Evolutionary conservation across 2,888 invertebrate species (phyloP), one percentile per base, ranked within the genome.

Genomic region (Anarsia innoxiella): DNA sequence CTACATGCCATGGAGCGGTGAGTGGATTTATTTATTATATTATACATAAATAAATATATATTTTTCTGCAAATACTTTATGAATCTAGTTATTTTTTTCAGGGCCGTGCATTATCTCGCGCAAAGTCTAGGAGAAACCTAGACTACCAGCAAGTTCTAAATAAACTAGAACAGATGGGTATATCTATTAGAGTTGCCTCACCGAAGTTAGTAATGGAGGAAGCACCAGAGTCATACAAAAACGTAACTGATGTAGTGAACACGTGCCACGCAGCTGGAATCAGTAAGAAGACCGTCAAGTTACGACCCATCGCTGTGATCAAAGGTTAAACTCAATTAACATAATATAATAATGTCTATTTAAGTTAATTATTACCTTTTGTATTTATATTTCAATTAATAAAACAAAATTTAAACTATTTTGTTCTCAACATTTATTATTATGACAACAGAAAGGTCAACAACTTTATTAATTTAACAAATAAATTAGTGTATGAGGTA

Each of bases 151-250:
- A 94, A 36, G 99, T 99, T 1, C 78, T 99, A 29, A 86, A 88
- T 9, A 94, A 93, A 66, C 76, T 99, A 43, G 91, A 95, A 47
- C 84, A 88, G 34, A 88, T 91, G 82, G 97, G 97, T 15, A 97
- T 97, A 55, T 93, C 96, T 1, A 99, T 99, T 48, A 88, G 99
- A 63, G 97, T 99, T 0, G 99, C 99, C 5, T 99, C 99, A 8
- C 99, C 99, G 0, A 99, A 99, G 78, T 83, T 99, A 41, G 98
- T 99, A 1, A 99, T 99, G 99, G 99, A 99, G 83, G 99, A 99
- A 86, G 96, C 99, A 2, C 99, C 99, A 0, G 97, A 99, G 65
- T 99, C 99, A 0, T 99, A 99, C 76, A 99, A 99, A 82, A 96
- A 99, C 85, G 99, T 99, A 0, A 99, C 97, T 0, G 99, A 99